Percentiles rank a stretch among this genome's conserved stretches.
Conservation (phyloP, 1,140 invertebrate species). For the Drosophila littoralis region DNA sequence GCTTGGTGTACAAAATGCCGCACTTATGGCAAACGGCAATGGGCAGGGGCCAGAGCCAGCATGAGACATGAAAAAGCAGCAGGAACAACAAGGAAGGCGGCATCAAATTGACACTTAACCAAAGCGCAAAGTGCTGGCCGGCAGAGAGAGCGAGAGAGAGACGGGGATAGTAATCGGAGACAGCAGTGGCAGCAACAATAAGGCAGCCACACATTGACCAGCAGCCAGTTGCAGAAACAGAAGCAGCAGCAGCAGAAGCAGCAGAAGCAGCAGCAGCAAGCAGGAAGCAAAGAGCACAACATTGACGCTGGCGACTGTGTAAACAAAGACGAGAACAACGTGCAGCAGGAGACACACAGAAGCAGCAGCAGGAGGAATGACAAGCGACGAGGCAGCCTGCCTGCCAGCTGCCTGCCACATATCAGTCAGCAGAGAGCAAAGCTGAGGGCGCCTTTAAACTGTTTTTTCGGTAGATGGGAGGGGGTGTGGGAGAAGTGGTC, state of each 20-base stretch:
- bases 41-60: conserved; percentile 47
- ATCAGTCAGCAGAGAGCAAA: conserved; percentile 60
- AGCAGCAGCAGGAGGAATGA: conserved; percentile 18
- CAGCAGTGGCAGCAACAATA: conserved; percentile 51
- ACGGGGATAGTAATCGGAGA: not conserved
- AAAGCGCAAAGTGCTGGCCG: conserved; percentile 29
- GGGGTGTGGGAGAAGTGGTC: conserved; percentile 4
- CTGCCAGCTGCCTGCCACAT: conserved; percentile 47
- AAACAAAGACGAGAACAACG: conserved; percentile 70
- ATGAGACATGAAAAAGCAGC: conserved; percentile 77
- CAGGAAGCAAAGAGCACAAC: conserved; percentile 48
- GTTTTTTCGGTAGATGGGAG: not conserved
- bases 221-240: conserved; percentile 42
- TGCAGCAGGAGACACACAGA: conserved; percentile 20
- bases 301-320: conserved; percentile 52
- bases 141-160: not conserved
- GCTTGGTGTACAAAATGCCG: conserved; percentile 79
- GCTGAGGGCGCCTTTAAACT: conserved; percentile 44
- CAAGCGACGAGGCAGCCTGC: conserved; percentile 44
- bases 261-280: conserved; percentile 12
- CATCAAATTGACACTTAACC: conserved; percentile 82
- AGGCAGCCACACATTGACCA: conserved; percentile 72
- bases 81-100: conserved; percentile 42
- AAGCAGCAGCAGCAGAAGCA: conserved; percentile 14
- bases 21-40: conserved; percentile 72